Evolutionary conservation across 37 sponge, comb jelly and placozoan species (phyloP), one percentile per base, ranked within the genome.

Genomic region (Beroe ovata): DNA sequence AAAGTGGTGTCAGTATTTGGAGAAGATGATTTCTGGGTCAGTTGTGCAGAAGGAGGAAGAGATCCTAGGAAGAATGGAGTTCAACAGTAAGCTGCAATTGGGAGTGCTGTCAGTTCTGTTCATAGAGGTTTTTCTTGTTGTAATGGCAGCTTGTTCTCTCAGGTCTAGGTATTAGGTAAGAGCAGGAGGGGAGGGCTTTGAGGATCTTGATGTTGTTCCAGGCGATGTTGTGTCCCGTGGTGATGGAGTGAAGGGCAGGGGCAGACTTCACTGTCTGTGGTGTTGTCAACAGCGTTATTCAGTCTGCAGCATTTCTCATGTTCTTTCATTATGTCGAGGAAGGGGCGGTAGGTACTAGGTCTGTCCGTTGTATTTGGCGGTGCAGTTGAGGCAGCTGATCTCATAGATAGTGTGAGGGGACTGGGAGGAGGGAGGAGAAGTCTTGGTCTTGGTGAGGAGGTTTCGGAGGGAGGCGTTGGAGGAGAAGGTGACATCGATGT

Each of bases 151-250:
- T 1, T 66, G 35, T 33, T 32, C 69, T 34, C 36, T 66, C 11
- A 58, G 59, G 59, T 58, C 16, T 16, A 58, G 59, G 59, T 58
- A 16, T 11, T 58, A n/a, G n/a, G n/a, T n/a, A n/a, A n/a, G n/a
- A 66, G 1, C 69, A 2, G 33, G 69, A 30, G 3, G 69, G 33
- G 8, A 66, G 35, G 69, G 69, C 18, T 66, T 66, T 66, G 69
- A 66, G 69, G 69, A 66, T 32, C 18, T 66, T 32, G 33, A 66
- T 66, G 69, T 30, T 16, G 35, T 66, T 66, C 69, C 35, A 32
- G 36, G 69, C 33, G 3, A 66, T 66, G 33, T 8, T 32, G 69
- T 30, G 63, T 2, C 69, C 35, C 3, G 63, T 61, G 16, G 69
- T 66, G 35, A 66, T 19, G 35, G 35, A 26, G 2, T 66, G 69